A percentile compares a stretch with the other conserved stretches of the same genome.
phyloP scores from a whole-genome alignment of 2,888 invertebrate genomes.

The Crematogaster levior region DNA sequence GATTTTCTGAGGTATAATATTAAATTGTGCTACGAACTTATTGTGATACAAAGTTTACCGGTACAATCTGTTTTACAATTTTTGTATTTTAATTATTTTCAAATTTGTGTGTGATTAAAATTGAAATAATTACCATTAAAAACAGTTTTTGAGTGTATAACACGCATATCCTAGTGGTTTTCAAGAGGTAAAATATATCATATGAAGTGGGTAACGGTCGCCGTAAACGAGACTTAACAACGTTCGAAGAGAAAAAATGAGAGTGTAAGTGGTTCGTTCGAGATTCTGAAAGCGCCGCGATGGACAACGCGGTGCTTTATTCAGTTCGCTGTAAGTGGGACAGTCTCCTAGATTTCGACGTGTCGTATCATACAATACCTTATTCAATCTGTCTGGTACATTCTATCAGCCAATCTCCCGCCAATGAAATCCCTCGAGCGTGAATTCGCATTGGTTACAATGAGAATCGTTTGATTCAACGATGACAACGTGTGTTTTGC shows the following conservation, averaged over 20 bases:
- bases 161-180: neutral
- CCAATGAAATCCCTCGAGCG: constrained; percentile 36
- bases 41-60: neutral
- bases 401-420: constrained; percentile 40
- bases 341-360: constrained; percentile 30
- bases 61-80: neutral
- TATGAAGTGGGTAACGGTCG: constrained; percentile 21
- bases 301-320: constrained; percentile 22
- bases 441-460: constrained; percentile 24
- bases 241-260: constrained; percentile 15
- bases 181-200: constrained; percentile 2
- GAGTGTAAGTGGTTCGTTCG: constrained; percentile 19
- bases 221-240: constrained; percentile 36
- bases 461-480: constrained; percentile 25
- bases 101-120: neutral
- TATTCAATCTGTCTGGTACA: constrained; percentile 37
- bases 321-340: constrained; percentile 31
- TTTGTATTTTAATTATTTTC: neutral
- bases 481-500: neutral
- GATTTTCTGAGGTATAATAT: neutral
- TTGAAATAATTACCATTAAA: constrained; percentile 3
- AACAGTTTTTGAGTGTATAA: neutral
- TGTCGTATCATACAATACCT: constrained; percentile 36
- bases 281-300: neutral
- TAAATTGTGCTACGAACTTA: constrained; percentile 5